Evolutionary conservation across 2,113 vertebrate species (phyloP), one percentile per base, ranked within the genome.

Genomic region (Lucifuga dentata): DNA sequence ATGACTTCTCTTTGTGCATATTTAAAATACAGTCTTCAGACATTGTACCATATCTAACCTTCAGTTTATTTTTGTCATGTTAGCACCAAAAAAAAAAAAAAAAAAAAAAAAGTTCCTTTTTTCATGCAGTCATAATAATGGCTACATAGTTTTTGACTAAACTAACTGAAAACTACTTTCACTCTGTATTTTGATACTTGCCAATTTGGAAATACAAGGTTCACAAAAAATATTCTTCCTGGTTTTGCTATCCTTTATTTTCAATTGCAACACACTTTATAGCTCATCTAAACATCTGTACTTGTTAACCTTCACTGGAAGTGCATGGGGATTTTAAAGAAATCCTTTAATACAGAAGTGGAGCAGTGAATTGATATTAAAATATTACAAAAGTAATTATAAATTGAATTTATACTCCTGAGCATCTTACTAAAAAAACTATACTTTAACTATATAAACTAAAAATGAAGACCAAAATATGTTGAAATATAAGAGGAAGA

Each of bases 271-370:
- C 9, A 57, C 35, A 46, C 35, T 20, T 21, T 36, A 40, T 72
- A 70, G 73, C 50, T 77, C 62, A 60, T 76, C 39, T 66, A 36
- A 73, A 48, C 57, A 58, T n/a, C n/a, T n/a, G n/a, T n/a, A n/a
- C n/a, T n/a, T n/a, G n/a, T n/a, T n/a, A n/a, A n/a, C n/a, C n/a
- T n/a, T n/a, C n/a, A n/a, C n/a, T n/a, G 73, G 64, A 53, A 69
- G 50, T 68, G 40, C 77, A 61, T 67, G 39, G 16, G 23, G 62
- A 68, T 68, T 61, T 24, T 10, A 41, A 50, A 50, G 19, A 40
- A n/a, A 60, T 41, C 49, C 17, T 29, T 41, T 36, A 11, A 24
- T 26, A 67, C 41, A 19, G 29, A 68, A 76, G 56, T 3, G 0
- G 8, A 65, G 40, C 21, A 0, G 13, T 41, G 35, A 52, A 0